phyloP scores from a whole-genome alignment of 1,140 invertebrate genomes.

The Eriocheir sinensis region DNA sequence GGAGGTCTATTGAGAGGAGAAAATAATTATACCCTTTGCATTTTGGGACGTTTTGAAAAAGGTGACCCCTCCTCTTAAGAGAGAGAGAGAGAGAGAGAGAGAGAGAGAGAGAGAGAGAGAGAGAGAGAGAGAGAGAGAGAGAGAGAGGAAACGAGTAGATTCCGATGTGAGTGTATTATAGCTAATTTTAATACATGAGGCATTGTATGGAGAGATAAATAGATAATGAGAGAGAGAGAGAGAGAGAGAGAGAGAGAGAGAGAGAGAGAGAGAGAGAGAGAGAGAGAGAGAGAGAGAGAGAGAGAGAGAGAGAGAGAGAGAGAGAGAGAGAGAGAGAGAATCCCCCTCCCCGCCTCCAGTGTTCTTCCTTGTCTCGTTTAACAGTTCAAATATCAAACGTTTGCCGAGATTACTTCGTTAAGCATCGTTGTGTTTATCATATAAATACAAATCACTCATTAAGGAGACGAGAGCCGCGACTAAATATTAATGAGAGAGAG shows the following conservation, averaged over 20 bases:
- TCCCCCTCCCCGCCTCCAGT: too few species aligned
- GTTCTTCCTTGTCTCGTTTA: not conserved
- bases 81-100: not conserved
- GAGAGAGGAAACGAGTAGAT: not conserved
- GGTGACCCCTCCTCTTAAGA: too few species aligned
- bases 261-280: conserved; percentile 49
- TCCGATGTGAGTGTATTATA: not conserved
- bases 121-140: conserved; percentile 12
- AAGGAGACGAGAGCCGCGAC: not conserved
- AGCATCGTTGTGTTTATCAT: not conserved
- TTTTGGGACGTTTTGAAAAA: too few species aligned
- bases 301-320: conserved; percentile 25
- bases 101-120: not conserved
- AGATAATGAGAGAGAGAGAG: not conserved
- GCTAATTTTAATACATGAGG: conserved; percentile 25
- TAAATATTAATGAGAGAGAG: conserved; percentile 32
- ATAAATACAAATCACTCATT: conserved; percentile 6
- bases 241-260: conserved; percentile 9
- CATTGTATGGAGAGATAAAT: conserved; percentile 30
- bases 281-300: conserved; percentile 36
- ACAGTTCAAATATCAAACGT: not conserved
- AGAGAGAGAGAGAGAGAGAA: not conserved
- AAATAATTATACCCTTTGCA: not conserved
- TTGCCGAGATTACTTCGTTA: not conserved
- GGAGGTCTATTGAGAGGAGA: not conserved